Conservation (phyloP, 2,888 invertebrate species). For the Melanargia galathea region DNA sequence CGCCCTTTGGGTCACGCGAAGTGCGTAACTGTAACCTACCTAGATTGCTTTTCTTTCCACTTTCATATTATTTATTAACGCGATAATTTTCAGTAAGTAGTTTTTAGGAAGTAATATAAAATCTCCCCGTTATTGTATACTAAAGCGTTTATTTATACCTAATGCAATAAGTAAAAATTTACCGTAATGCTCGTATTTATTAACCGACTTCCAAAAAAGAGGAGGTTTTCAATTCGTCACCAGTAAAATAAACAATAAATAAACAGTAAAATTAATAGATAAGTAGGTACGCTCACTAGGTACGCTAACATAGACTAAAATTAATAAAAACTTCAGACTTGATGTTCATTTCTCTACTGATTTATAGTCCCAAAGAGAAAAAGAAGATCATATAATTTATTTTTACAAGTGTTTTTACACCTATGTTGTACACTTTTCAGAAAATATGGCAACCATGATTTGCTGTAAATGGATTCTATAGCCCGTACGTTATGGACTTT, state of each 20-base stretch:
- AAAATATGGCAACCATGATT: background rate
- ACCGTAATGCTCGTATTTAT: background rate
- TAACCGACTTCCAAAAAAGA: too few species aligned
- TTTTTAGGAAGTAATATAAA: conserved; percentile 9
- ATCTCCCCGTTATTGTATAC: background rate
- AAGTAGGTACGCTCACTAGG: too few species aligned
- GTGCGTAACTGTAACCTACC: conserved; percentile 18
- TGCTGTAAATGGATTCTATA: conserved; percentile 24
- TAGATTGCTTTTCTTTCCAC: conserved; percentile 6
- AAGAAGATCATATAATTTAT: too few species aligned
- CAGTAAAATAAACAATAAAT: too few species aligned
- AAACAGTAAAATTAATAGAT: too few species aligned
- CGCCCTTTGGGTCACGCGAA: conserved; percentile 43
- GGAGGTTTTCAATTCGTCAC: too few species aligned
- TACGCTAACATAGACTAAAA: too few species aligned
- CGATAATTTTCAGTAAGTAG: conserved; percentile 11
- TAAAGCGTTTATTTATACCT: conserved; percentile 3
- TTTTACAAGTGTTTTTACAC: too few species aligned
- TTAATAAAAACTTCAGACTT: too few species aligned
- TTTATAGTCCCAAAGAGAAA: too few species aligned
- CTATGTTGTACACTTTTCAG: background rate
- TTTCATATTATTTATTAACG: conserved; percentile 18
- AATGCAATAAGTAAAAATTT: background rate
- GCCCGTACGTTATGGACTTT: conserved; percentile 29
- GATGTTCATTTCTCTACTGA: too few species aligned